Evolutionary conservation across 2,888 invertebrate genomes (phyloP).

Genomic region (Plagodis pulveraria): DNA sequence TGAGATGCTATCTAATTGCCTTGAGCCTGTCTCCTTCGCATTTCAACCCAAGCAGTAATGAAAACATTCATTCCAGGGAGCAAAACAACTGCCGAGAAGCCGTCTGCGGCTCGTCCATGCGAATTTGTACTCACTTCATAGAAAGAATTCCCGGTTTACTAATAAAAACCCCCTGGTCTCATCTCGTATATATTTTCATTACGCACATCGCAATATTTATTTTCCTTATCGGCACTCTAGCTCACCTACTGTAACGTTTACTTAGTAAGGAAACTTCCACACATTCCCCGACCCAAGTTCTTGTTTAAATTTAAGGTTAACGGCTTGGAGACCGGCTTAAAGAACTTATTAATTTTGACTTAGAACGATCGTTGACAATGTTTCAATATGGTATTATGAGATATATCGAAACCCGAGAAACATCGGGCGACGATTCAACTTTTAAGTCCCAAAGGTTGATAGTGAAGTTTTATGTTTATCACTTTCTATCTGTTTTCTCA

Average conservation of each 20-base stretch:
- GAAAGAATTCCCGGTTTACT: conserved; percentile 17
- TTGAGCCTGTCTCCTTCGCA: conserved; percentile 6
- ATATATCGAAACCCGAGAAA: conserved; percentile 8
- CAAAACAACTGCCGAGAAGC: conserved; percentile 15
- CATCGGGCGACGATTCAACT: conserved; percentile 9
- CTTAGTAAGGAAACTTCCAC: conserved; percentile 25
- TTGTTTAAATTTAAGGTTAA: conserved; percentile 35
- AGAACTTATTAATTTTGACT: conserved; percentile 36
- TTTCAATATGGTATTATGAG: conserved; percentile 27
- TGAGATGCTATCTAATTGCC: conserved; percentile 4
- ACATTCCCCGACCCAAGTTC: conserved; percentile 18
- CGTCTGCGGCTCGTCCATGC: conserved; percentile 5
- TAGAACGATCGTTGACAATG: conserved; percentile 32
- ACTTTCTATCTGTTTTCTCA: conserved; percentile 18
- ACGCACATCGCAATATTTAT: conserved; percentile 26
- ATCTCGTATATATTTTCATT: conserved; percentile 20
- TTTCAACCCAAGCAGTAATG: conserved; percentile 15
- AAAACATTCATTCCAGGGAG: conserved; percentile 18
- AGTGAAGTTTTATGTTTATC: conserved; percentile 33
- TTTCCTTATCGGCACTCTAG: conserved; percentile 26
- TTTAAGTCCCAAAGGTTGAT: conserved; percentile 18
- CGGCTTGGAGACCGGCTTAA: conserved; percentile 21
- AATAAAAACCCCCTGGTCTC: conserved; percentile 10
- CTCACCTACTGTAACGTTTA: conserved; percentile 26
- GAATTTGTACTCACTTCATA: conserved; percentile 12